Percentiles rank a stretch among this genome's conserved stretches.
phyloP scores from a whole-genome alignment of 2,113 vertebrate species.

The Drymodes brunneopygia region DNA sequence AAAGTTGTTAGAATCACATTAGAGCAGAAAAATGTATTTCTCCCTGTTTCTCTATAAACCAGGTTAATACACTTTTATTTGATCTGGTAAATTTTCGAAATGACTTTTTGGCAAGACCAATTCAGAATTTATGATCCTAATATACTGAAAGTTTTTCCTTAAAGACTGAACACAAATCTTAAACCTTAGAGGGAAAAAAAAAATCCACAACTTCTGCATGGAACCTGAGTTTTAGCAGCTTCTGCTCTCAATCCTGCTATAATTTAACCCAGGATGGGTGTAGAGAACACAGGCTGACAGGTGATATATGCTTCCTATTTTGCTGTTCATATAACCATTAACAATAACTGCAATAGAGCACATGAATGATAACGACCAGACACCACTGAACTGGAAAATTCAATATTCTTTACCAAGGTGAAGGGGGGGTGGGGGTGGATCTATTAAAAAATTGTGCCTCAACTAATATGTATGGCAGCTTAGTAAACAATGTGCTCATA shows the following conservation, averaged over 20 bases:
- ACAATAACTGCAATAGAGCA: background rate
- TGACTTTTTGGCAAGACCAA: background rate
- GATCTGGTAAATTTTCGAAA: background rate
- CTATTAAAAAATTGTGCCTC: background rate
- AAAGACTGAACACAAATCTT: background rate
- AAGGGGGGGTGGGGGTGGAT: background rate
- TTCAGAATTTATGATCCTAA: background rate
- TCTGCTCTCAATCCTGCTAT: background rate
- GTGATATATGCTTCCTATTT: background rate
- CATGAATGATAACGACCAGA: background rate
- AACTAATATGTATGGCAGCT: background rate
- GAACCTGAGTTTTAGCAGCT: background rate
- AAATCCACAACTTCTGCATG: background rate
- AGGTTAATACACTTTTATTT: background rate
- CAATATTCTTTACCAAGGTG: background rate
- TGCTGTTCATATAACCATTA: background rate
- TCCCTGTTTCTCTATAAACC: background rate
- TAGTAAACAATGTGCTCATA: background rate
- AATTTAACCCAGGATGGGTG: background rate
- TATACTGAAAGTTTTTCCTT: background rate
- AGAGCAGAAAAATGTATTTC: background rate
- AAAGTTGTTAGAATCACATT: background rate
- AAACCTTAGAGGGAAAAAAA: background rate
- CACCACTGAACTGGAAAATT: background rate
- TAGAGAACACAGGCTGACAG: background rate